These are phyloP conservation scores for Psittacula cyanocephala DNA, from an alignment of 2,113 vertebrate species.

Conservation along the genomic window DNA sequence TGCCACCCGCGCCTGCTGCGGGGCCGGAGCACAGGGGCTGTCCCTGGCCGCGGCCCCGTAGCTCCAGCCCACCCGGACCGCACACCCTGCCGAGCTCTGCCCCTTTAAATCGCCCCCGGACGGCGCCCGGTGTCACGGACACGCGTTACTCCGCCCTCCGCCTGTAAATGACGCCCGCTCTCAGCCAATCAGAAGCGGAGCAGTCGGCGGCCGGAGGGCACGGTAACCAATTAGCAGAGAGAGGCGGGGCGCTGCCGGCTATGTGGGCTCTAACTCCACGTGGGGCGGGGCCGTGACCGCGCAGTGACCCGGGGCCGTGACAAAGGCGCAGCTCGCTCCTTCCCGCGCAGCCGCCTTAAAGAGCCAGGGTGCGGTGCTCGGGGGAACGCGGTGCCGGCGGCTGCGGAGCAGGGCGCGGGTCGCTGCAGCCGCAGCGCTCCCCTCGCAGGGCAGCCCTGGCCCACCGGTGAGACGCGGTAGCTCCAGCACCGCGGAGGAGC, in stretches of 20 bases:
- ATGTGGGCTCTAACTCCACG: conserved; percentile 52
- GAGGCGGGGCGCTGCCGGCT: not conserved
- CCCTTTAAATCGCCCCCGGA: conserved; percentile 48
- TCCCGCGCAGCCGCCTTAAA: not conserved
- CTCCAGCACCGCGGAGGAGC: not conserved
- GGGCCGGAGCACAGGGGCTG: too few species aligned
- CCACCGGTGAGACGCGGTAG: too few species aligned
- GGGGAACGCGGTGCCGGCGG: too few species aligned
- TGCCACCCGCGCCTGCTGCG: too few species aligned
- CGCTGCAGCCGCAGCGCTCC: too few species aligned
- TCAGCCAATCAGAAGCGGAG: conserved; percentile 55
- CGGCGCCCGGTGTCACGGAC: not conserved
- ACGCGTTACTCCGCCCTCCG: not conserved
- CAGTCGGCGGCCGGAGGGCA: not conserved
- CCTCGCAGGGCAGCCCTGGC: not conserved
- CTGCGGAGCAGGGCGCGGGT: too few species aligned
- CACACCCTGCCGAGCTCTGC: not conserved
- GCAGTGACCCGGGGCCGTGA: conserved; percentile 44
- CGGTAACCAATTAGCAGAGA: not conserved
- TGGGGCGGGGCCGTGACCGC: conserved; percentile 40
- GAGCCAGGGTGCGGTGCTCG: not conserved
- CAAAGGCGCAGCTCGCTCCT: conserved; percentile 9
- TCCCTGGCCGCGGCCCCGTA: too few species aligned
- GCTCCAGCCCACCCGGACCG: too few species aligned
- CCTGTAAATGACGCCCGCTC: not conserved